Evolutionary conservation across 2,888 invertebrate genomes (phyloP), one percentile per base, ranked within the genome.

Genomic region (Dryobota labecula): DNA sequence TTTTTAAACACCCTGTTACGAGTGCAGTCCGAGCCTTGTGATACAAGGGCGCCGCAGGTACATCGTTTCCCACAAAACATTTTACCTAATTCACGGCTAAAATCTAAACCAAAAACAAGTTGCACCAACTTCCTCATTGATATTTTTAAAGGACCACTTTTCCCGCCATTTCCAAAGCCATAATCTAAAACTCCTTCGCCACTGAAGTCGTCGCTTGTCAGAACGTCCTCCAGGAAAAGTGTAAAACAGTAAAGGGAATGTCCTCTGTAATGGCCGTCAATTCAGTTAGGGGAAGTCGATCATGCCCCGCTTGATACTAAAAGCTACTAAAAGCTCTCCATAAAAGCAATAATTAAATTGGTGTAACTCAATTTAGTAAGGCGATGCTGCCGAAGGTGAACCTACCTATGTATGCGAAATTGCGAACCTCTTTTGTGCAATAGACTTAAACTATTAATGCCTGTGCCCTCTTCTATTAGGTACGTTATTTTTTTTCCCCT

Each of bases 301-400:
- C 94, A 94, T 91, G 92, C 89, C 89, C 88, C 95, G 92, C 94
- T 95, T 94, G 90, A 93, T 93, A 92, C 95, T 96, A 96, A 96
- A 96, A 96, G 96, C 96, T 95, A 93, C 96, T 96, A 96, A 96
- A 96, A 96, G 96, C 96, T 92, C 94, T 96, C 94, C 94, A 94
- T 96, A 95, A 96, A 96, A 96, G 96, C 96, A 95, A 96, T 96
- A 96, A 96, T 96, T 95, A 94, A 94, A 96, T 96, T 96, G 92
- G 88, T 89, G 92, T 96, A 96, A 96, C 94, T 88, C 94, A 95
- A 96, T 96, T 96, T 94, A 92, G 92, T 91, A 94, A 92, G 94
- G 92, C 93, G 92, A 92, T 92, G 93, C 93, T 91, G 91, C 89
- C 87, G 88, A 92, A 93, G 92, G 92, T 92, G 86, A 84, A 81